Evolutionary conservation across 2,888 invertebrate species (phyloP).

Genomic region (Seira sanloemensis): DNA sequence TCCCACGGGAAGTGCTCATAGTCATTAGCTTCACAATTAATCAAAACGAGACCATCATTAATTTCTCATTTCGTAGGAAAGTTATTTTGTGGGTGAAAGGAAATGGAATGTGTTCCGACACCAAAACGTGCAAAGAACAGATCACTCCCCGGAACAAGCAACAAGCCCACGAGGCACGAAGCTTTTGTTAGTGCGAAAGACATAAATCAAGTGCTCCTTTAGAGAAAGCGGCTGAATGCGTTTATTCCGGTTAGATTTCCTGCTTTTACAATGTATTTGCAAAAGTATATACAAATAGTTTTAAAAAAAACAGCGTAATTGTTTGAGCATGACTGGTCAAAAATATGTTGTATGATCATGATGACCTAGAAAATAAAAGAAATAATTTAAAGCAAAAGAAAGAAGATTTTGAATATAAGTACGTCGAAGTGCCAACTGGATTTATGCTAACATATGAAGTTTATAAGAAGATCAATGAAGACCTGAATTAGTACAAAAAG

Average conservation of each 20-base stretch:
- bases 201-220: not conserved
- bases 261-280: too few species aligned
- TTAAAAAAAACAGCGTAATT: not conserved
- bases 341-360: too few species aligned
- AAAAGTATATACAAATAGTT: not conserved
- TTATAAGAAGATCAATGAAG: too few species aligned
- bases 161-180: not conserved
- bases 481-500: too few species aligned
- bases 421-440: too few species aligned
- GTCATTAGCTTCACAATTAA: constrained; percentile 60
- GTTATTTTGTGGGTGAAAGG: not conserved
- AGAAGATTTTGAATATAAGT: too few species aligned
- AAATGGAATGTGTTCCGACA: not conserved
- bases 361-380: not conserved
- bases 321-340: not conserved
- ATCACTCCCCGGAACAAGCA: not conserved
- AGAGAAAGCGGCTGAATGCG: not conserved
- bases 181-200: not conserved
- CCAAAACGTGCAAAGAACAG: not conserved
- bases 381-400: not conserved
- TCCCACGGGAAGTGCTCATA: constrained; percentile 67
- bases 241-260: too few species aligned
- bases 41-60: not conserved
- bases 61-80: not conserved
- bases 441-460: too few species aligned